Percentiles rank a stretch among this genome's conserved stretches.
Evolutionary conservation across 53 echinoderm and acorn worm species (phyloP).

Genomic region (Actinopyga echinites): DNA sequence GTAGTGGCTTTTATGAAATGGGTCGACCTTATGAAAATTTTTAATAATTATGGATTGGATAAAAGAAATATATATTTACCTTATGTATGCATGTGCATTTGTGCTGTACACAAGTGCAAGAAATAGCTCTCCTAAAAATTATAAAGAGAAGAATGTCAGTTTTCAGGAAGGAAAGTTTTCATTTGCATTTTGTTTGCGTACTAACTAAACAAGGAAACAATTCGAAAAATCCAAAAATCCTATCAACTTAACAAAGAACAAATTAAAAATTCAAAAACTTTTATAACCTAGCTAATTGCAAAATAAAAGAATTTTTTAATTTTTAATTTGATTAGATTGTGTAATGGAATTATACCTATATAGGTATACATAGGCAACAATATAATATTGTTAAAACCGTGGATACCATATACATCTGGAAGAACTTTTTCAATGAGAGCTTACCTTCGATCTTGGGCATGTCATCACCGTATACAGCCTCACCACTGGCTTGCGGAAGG

Average conservation of each 20-base stretch:
- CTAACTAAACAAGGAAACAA: too few species aligned
- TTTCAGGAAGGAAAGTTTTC: too few species aligned
- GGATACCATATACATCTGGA: neutral
- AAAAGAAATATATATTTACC: constrained; percentile 49
- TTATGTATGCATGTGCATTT: constrained; percentile 80
- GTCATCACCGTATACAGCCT: constrained; percentile 85
- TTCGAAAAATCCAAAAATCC: too few species aligned
- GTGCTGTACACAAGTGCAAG: constrained; percentile 73
- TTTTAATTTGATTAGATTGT: neutral
- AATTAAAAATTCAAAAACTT: too few species aligned
- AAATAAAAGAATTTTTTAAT: neutral
- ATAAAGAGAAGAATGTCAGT: neutral
- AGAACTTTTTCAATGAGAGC: neutral
- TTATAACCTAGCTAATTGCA: neutral
- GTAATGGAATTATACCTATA: neutral
- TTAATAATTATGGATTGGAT: too few species aligned
- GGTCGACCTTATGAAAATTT: too few species aligned
- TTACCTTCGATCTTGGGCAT: constrained; percentile 69
- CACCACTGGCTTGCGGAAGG: constrained; percentile 82
- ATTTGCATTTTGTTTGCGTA: too few species aligned
- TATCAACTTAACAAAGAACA: too few species aligned
- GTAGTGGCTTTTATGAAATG: too few species aligned
- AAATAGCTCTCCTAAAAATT: constrained; percentile 74
- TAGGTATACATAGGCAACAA: neutral
- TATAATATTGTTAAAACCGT: neutral